Evolutionary conservation across 1,140 invertebrate genomes (phyloP), one percentile per base, ranked within the genome.

Genomic region (Sycobia sp.): DNA sequence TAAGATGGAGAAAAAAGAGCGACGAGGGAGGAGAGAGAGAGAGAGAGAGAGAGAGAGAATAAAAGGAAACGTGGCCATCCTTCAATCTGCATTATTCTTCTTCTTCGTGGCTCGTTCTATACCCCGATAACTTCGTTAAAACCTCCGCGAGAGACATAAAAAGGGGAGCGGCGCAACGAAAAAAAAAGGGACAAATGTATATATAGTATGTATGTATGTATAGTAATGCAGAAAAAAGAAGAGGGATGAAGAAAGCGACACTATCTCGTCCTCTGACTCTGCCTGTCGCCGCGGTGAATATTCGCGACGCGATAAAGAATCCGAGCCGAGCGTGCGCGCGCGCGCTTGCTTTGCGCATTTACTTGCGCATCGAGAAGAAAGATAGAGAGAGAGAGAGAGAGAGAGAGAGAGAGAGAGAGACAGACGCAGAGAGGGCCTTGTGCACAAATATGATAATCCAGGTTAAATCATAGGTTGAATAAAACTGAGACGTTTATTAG

Each of bases 391-490:
- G n/a, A n/a, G n/a, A n/a, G n/a, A n/a, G n/a, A n/a, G n/a, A n/a
- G n/a, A n/a, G n/a, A n/a, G n/a, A n/a, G n/a, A n/a, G n/a, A n/a
- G n/a, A n/a, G n/a, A n/a, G n/a, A n/a, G n/a, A n/a, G n/a, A n/a
- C n/a, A n/a, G n/a, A n/a, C n/a, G n/a, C n/a, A n/a, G n/a, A n/a
- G n/a, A n/a, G 34, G n/a, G n/a, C n/a, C n/a, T n/a, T 9, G 41
- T 13, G 0, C 43, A 18, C 2, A 58, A 49, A 49, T 58, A 49
- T 58, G 56, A 58, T 58, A 58, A 49, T 27, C 36, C 7, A 20
- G 8, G n/a, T n/a, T n/a, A n/a, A n/a, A n/a, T n/a, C n/a, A n/a
- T n/a, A n/a, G n/a, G n/a, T n/a, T n/a, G 22, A 27, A 4, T 29
- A 54, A 38, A 41, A 1, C 38, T 20, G 29, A 47, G 20, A 23